These are phyloP conservation scores for Drosophila bipectinata DNA, from an alignment of 1,140 invertebrate species.

Conservation along the genomic window DNA sequence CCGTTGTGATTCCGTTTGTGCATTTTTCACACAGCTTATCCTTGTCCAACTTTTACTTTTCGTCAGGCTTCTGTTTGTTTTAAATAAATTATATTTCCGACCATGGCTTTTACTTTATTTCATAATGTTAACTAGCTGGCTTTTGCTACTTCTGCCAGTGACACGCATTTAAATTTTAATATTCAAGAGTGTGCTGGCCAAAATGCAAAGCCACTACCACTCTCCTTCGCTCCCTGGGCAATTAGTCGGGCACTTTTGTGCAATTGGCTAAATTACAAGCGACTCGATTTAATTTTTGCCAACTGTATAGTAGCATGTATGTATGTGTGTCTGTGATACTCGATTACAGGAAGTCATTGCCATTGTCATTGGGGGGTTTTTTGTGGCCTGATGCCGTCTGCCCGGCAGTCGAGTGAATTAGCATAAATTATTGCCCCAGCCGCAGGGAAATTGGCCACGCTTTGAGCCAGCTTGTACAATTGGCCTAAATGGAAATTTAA, in stretches of 20 bases:
- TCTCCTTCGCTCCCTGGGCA: slow-evolving; percentile 53
- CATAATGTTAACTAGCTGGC: slow-evolving; percentile 26
- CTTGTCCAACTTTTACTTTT: slow-evolving; percentile 50
- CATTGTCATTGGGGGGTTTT: slow-evolving; percentile 21
- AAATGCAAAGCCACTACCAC: slow-evolving; percentile 47
- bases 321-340: slow-evolving; percentile 9
- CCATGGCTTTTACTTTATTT: slow-evolving; percentile 27
- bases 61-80: slow-evolving; percentile 41
- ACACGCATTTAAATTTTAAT: slow-evolving; percentile 28
- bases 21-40: slow-evolving; percentile 26
- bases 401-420: slow-evolving; percentile 47
- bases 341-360: slow-evolving; percentile 54
- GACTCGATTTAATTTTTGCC: slow-evolving; percentile 50
- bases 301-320: slow-evolving; percentile 15
- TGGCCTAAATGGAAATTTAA: slow-evolving; percentile 36
- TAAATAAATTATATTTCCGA: slow-evolving; percentile 64
- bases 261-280: slow-evolving; percentile 68
- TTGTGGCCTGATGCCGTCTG: slow-evolving; percentile 23
- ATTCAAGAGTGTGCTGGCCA: slow-evolving; percentile 34
- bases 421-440: slow-evolving; percentile 53
- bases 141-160: slow-evolving; percentile 3
- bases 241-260: slow-evolving; percentile 68
- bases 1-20: slow-evolving; percentile 27
- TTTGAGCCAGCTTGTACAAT: slow-evolving; percentile 15
- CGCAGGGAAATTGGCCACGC: slow-evolving; percentile 7